Percentiles rank a stretch among this genome's conserved stretches.
phyloP scores from a whole-genome alignment of 1,140 invertebrate genomes.

The Drosophila prosaltans region DNA sequence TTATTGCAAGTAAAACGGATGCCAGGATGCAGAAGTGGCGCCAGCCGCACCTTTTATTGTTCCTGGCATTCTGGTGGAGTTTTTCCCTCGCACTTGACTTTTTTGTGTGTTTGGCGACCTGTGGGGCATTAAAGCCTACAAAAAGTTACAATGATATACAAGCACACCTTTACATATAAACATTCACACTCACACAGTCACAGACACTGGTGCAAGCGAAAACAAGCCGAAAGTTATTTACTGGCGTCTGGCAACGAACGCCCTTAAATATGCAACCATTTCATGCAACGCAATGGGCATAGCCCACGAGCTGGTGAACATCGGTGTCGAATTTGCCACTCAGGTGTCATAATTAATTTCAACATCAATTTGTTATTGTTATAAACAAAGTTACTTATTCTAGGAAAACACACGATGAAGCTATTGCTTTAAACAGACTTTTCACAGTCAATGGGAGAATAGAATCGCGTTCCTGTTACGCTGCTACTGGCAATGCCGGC shows the following conservation, averaged over 20 bases:
- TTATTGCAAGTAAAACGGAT: conserved; percentile 47
- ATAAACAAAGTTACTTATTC: conserved; percentile 50
- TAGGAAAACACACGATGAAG: conserved; percentile 1
- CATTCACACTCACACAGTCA: neutral
- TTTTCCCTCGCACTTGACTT: conserved; percentile 57
- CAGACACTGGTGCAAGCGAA: neutral
- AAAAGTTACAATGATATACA: conserved; percentile 10
- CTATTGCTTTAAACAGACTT: conserved; percentile 12
- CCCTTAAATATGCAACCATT: conserved; percentile 58
- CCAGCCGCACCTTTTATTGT: conserved; percentile 41
- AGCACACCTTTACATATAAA: neutral
- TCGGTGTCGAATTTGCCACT: conserved; percentile 28
- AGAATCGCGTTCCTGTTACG: neutral
- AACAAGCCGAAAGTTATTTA: conserved; percentile 39
- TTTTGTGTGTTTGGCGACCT: conserved; percentile 26
- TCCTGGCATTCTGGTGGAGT: conserved; percentile 11
- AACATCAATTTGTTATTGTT: conserved; percentile 56
- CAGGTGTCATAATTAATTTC: conserved; percentile 74
- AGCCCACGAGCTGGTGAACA: conserved; percentile 9
- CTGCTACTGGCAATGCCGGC: conserved; percentile 41
- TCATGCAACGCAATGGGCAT: conserved; percentile 8
- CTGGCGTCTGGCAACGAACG: conserved; percentile 25
- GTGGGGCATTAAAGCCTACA: conserved; percentile 46
- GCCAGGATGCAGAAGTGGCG: neutral
- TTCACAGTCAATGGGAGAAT: conserved; percentile 14